Evolutionary conservation across 2,797 vertebrate species (phyloP).

Genomic region (Coendou prehensilis): DNA sequence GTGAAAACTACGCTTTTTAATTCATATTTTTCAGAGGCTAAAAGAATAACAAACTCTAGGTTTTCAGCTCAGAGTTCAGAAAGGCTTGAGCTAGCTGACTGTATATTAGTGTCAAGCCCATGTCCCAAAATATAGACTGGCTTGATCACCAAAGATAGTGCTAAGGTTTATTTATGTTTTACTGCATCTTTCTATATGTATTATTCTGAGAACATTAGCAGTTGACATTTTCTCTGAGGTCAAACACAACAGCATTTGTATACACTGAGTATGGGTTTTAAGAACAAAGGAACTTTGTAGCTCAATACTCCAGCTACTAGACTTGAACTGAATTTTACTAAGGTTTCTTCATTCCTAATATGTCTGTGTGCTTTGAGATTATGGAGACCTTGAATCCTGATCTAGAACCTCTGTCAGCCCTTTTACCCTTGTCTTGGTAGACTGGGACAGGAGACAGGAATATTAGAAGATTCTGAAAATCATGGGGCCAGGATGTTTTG

Average conservation of each 20-base stretch:
- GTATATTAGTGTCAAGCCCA: background rate
- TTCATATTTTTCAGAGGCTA: background rate
- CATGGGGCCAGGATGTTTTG: background rate
- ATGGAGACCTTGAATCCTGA: background rate
- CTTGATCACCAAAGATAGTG: background rate
- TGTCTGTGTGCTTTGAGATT: background rate
- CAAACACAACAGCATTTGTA: constrained; percentile 1
- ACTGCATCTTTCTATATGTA: background rate
- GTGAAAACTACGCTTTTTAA: background rate
- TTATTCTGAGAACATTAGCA: constrained; percentile 21
- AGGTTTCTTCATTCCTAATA: background rate
- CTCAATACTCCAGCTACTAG: background rate
- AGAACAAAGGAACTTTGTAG: background rate
- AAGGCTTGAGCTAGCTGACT: background rate
- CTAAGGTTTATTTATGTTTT: background rate
- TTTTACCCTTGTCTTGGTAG: background rate
- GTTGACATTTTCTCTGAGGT: background rate
- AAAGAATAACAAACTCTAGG: background rate
- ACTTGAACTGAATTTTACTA: constrained; percentile 26
- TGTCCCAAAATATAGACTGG: background rate
- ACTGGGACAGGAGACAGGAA: background rate
- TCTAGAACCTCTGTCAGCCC: background rate
- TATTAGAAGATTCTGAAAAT: background rate
- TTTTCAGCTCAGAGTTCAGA: constrained; percentile 32
- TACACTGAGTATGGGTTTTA: background rate